A percentile compares a stretch with the other conserved stretches of the same genome.
These are phyloP conservation scores for Indicator maculatus DNA, from an alignment of 2,113 vertebrate genomes.

Conservation along the genomic window DNA sequence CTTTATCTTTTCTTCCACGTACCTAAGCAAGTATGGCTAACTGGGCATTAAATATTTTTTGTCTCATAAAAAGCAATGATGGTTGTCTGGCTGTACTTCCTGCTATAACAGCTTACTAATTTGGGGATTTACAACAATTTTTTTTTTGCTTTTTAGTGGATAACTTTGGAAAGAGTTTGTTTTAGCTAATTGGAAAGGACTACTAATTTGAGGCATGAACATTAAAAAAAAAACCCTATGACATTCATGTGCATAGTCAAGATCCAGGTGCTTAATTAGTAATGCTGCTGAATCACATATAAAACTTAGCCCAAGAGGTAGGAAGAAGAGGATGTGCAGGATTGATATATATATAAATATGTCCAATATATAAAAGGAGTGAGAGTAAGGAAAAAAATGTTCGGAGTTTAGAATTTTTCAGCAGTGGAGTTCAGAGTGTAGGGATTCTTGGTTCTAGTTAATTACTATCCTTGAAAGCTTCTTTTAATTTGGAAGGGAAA, in stretches of 20 bases:
- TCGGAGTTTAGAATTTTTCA: neutral
- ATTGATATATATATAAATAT: neutral
- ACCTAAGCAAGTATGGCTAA: neutral
- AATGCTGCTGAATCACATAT: neutral
- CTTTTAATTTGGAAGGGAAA: neutral
- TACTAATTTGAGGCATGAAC: neutral
- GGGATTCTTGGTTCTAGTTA: neutral
- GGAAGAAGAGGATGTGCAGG: neutral
- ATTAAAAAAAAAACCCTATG: neutral
- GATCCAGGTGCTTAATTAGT: neutral
- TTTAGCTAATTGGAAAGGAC: neutral
- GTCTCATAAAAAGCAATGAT: neutral
- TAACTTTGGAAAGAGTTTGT: neutral
- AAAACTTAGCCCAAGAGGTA: neutral
- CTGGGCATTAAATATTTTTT: neutral
- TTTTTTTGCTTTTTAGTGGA: neutral
- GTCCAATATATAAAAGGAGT: neutral
- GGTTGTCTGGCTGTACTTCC: neutral
- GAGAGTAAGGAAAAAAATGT: neutral
- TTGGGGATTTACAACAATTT: neutral
- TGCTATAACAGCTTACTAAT: neutral
- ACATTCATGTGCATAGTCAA: neutral
- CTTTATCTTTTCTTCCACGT: neutral
- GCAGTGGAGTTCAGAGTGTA: neutral
- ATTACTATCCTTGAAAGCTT: neutral